Evolutionary conservation across 2,113 vertebrate genomes (phyloP).

Genomic region (Kryptolebias marmoratus): DNA sequence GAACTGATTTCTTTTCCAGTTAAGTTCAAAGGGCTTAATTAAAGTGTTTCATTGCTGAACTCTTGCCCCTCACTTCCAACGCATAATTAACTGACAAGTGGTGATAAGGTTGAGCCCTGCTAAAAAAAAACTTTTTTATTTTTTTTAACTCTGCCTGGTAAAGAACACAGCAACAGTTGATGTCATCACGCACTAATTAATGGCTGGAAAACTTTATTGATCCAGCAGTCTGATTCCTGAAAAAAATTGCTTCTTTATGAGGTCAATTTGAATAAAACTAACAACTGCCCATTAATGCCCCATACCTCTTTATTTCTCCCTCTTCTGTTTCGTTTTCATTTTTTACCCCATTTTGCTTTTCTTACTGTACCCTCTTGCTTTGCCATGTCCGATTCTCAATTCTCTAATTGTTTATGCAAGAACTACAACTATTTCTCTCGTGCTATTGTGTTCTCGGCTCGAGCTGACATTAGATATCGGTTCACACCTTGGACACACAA

Average conservation of each 20-base stretch:
- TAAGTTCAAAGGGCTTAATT: constrained; percentile 69
- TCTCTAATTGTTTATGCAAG: constrained; percentile 42
- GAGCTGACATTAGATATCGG: constrained; percentile 91
- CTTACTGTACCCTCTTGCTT: constrained; percentile 34
- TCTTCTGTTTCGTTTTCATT: background rate
- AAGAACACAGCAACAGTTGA: constrained; percentile 52
- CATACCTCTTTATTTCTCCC: constrained; percentile 4
- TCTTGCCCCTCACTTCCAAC: constrained; percentile 44
- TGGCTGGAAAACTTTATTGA: constrained; percentile 51
- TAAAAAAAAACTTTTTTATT: constrained; percentile 18
- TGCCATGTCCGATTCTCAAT: constrained; percentile 42
- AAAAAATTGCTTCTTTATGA: constrained; percentile 54
- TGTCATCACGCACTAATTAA: constrained; percentile 49
- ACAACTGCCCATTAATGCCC: constrained; percentile 41
- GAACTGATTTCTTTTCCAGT: constrained; percentile 57
- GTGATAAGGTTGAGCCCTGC: constrained; percentile 38
- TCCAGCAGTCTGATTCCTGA: constrained; percentile 51
- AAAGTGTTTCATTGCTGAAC: constrained; percentile 62
- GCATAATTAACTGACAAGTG: constrained; percentile 58
- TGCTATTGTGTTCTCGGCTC: constrained; percentile 81
- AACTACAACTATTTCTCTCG: constrained; percentile 42
- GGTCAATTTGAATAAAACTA: constrained; percentile 48
- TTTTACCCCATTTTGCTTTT: constrained; percentile 41
- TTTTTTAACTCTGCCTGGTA: constrained; percentile 8
- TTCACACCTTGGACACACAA: constrained; percentile 90